Evolutionary conservation across 2,888 invertebrate species (phyloP).

Genomic region (Dexiosoma caninum): DNA sequence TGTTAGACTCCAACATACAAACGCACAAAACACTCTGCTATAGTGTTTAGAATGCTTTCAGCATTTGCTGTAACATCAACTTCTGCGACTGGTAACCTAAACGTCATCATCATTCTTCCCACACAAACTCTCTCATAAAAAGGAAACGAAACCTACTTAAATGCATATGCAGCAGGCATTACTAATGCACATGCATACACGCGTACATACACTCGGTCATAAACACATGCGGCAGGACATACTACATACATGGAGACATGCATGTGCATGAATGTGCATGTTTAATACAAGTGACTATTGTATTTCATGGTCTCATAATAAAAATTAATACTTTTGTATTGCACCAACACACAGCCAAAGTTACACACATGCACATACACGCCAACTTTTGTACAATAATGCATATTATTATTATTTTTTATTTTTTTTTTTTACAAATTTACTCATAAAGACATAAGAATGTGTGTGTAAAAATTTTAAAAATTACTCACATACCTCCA

Average conservation of each 20-base stretch:
- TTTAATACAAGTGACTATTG: slow-evolving; percentile 48
- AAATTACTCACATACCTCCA: background rate
- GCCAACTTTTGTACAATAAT: background rate
- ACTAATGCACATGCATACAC: slow-evolving; percentile 27
- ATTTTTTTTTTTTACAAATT: slow-evolving; percentile 37
- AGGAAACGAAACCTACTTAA: slow-evolving; percentile 6
- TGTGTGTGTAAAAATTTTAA: slow-evolving; percentile 1
- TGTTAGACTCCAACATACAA: slow-evolving; percentile 2
- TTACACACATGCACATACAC: background rate
- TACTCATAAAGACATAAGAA: background rate
- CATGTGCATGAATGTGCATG: background rate
- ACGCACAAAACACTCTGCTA: background rate
- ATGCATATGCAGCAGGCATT: slow-evolving; percentile 41
- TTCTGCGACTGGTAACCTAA: slow-evolving; percentile 18
- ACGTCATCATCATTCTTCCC: slow-evolving; percentile 35
- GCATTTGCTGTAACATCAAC: slow-evolving; percentile 12
- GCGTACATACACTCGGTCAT: slow-evolving; percentile 3
- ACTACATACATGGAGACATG: too few relatives aligned
- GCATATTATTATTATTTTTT: too few relatives aligned
- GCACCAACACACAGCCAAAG: background rate
- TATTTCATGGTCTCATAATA: slow-evolving; percentile 47
- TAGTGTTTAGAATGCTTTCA: background rate
- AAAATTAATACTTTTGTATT: slow-evolving; percentile 13
- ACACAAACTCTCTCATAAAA: background rate
- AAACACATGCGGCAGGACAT: background rate